Conservation (phyloP, 2,888 invertebrate species). For the Orgyia antiqua region DNA sequence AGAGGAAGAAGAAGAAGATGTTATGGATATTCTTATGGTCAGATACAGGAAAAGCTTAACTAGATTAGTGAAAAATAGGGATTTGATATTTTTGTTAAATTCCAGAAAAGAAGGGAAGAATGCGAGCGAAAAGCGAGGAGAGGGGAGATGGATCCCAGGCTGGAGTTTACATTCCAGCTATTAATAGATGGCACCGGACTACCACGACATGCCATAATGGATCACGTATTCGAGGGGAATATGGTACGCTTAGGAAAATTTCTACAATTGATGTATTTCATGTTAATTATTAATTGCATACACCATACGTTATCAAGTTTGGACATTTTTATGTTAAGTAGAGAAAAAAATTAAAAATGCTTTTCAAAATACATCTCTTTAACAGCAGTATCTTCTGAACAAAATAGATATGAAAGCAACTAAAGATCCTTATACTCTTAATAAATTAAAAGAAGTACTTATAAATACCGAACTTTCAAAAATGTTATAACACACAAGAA, state of each 20-base stretch:
- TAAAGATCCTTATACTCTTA: too few species aligned
- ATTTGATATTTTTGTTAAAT: slow-evolving; percentile 8
- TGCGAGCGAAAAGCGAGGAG: slow-evolving; percentile 93
- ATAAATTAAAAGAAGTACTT: too few species aligned
- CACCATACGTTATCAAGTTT: neutral
- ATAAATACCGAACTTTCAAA: too few species aligned
- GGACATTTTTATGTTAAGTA: neutral
- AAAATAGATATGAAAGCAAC: too few species aligned
- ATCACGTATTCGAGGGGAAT: slow-evolving; percentile 93
- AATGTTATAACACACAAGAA: too few species aligned
- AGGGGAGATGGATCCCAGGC: slow-evolving; percentile 94
- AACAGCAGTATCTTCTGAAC: too few species aligned
- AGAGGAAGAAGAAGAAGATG: slow-evolving; percentile 79
- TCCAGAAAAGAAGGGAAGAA: slow-evolving; percentile 87
- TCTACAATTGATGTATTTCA: neutral
- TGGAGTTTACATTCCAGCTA: slow-evolving; percentile 94
- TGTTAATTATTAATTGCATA: too few species aligned
- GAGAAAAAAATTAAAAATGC: too few species aligned
- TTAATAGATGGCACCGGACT: slow-evolving; percentile 90
- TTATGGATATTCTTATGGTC: slow-evolving; percentile 71
- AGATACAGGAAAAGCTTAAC: slow-evolving; percentile 5
- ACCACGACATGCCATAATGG: slow-evolving; percentile 91
- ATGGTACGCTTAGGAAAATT: too few species aligned
- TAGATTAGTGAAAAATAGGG: neutral
- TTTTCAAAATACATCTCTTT: too few species aligned